A percentile compares a stretch with the other conserved stretches of the same genome.
phyloP scores from a whole-genome alignment of 1,140 invertebrate genomes.

The Drosophila equinoxialis region DNA sequence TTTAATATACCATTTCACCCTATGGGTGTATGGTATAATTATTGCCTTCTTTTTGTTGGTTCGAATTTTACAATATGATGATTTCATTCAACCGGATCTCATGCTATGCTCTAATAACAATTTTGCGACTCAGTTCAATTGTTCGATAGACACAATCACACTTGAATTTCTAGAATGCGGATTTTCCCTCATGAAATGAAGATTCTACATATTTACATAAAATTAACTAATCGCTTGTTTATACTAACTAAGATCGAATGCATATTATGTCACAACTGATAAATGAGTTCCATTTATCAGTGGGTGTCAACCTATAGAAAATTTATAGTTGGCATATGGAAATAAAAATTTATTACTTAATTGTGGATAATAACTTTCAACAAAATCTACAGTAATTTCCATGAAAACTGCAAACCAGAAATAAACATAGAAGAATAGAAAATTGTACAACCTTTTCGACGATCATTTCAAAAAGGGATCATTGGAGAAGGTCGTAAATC shows the following conservation, averaged over 20 bases:
- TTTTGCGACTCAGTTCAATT: not conserved
- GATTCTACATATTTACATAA: not conserved
- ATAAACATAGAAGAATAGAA: not conserved
- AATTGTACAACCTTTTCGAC: not conserved
- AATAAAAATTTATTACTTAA: constrained; percentile 29
- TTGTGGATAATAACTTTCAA: not conserved
- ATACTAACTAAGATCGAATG: not conserved
- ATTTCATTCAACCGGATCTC: constrained; percentile 4
- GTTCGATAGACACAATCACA: not conserved
- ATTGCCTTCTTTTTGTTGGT: not conserved
- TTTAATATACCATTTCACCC: too few species aligned
- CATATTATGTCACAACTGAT: constrained; percentile 2
- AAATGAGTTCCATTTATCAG: constrained; percentile 2
- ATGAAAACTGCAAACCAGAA: not conserved
- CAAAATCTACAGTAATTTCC: not conserved
- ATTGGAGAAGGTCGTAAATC: not conserved
- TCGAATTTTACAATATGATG: not conserved
- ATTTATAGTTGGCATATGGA: not conserved
- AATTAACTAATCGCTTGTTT: not conserved
- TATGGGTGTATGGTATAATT: too few species aligned
- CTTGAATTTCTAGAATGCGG: constrained; percentile 16
- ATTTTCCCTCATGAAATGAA: constrained; percentile 16
- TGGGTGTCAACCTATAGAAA: not conserved
- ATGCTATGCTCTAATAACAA: constrained; percentile 10
- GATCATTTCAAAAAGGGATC: not conserved